Evolutionary conservation across 2,797 vertebrate species (phyloP).

Genomic region (Sebastes itinus): DNA sequence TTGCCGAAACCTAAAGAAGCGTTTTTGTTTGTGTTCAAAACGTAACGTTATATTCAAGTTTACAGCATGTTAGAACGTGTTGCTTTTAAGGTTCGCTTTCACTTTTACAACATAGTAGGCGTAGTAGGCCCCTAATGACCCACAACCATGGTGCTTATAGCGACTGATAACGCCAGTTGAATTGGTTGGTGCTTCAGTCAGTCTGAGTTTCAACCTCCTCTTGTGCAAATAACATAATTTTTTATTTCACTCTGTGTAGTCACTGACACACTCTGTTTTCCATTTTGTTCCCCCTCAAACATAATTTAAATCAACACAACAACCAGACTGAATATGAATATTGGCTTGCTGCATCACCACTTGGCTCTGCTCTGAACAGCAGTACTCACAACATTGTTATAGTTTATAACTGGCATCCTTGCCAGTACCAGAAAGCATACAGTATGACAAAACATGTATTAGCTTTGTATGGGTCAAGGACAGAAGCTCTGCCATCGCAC

Average conservation of each 20-base stretch:
- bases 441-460: not conserved
- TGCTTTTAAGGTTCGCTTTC: too few species aligned
- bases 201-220: not conserved
- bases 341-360: not conserved
- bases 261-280: not conserved
- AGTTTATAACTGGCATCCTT: not conserved
- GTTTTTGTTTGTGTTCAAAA: too few species aligned
- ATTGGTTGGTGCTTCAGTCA: not conserved
- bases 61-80: too few species aligned
- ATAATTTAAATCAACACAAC: not conserved
- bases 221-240: not conserved
- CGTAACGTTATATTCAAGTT: too few species aligned
- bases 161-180: too few species aligned
- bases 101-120: too few species aligned
- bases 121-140: too few species aligned
- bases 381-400: not conserved
- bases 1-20: too few species aligned
- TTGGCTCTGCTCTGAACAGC: not conserved
- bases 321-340: not conserved
- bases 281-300: not conserved
- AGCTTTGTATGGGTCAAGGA: constrained; percentile 38
- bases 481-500: not conserved
- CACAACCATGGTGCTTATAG: too few species aligned
- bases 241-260: not conserved
- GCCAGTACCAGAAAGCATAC: not conserved